phyloP scores from a whole-genome alignment of 2,797 vertebrate genomes.

The Trachurus trachurus region DNA sequence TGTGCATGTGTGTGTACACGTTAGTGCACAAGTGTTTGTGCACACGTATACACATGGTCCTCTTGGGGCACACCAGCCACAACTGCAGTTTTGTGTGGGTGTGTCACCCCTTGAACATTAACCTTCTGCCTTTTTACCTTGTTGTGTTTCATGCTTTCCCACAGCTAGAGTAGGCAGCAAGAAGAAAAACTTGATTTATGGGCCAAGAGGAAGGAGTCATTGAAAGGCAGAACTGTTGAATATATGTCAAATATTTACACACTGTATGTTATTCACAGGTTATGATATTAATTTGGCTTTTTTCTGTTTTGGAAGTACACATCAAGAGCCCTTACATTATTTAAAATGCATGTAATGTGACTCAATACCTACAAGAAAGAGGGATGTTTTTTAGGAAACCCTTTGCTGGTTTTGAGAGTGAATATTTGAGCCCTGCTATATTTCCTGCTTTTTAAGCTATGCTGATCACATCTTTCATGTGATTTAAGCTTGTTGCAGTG shows the following conservation, averaged over 20 bases:
- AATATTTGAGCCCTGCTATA: background rate
- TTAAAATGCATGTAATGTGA: background rate
- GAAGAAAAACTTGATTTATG: conserved; percentile 25
- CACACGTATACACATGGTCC: conserved; percentile 54
- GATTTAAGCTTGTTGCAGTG: conserved; percentile 9
- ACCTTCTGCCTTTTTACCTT: conserved; percentile 48
- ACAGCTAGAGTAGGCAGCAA: conserved; percentile 46
- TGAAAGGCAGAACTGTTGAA: conserved; percentile 2
- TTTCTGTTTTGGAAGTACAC: background rate
- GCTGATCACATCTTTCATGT: conserved; percentile 18
- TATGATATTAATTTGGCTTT: background rate
- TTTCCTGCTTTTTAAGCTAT: conserved; percentile 27
- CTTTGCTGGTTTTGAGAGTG: conserved; percentile 15
- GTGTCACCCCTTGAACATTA: conserved; percentile 71
- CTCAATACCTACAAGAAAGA: background rate
- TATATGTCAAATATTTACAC: conserved; percentile 29
- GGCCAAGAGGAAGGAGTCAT: conserved; percentile 5
- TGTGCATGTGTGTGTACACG: conserved; percentile 72
- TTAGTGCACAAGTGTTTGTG: conserved; percentile 65
- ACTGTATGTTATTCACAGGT: background rate
- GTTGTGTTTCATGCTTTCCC: conserved; percentile 67
- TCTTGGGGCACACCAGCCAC: conserved; percentile 60
- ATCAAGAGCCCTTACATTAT: background rate
- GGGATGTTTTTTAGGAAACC: background rate
- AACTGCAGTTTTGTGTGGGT: conserved; percentile 66